Base-by-base conservation (phyloP, 2,113 vertebrate species). In the Xenopus borealis region DNA sequence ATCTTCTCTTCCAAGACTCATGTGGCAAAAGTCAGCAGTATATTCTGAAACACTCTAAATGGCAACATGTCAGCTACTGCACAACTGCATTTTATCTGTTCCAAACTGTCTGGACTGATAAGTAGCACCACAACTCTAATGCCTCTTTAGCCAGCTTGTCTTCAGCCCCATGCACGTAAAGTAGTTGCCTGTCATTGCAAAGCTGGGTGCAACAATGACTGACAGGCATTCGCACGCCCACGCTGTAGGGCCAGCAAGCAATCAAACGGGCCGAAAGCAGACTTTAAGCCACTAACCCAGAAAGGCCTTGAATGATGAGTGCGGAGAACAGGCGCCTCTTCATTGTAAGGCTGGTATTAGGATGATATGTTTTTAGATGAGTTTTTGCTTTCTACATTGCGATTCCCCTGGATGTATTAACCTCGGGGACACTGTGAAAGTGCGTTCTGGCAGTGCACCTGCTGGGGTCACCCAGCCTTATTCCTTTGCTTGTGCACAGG, bases 341-440 rank as follows among this genome's bases (percentile, higher is more conserved):
- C 70, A 78, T 86, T 84, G 81, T 80, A 72, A 72, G 46, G 85
- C 81, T 84, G 82, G 87, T 85, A 89, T 88, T 88, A 85, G 88
- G 89, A 88, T 90, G 91, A 89, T 92, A 88, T 82, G 87, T 88
- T 90, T 88, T 86, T 88, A 92, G 88, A 92, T 91, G 87, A 86
- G 83, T 88, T 92, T 91, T 84, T 83, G 86, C 87, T 89, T 87
- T n/a, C 78, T 86, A 82, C 81, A 74, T 81, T 87, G 81, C 83
- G 84, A 83, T 87, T 78, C 86, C 81, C 84, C 80, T 0, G 58
- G 83, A 87, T 88, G 88, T 88, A 92, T 91, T 93, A 91, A 92
- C 91, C 91, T 82, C 69, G 0, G 80, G 85, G 87, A 89, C 88
- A 88, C 81, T 55, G 5, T 53, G 81, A 71, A 82, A 84, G 85